Percentiles rank a stretch among this genome's conserved stretches.
These are phyloP conservation scores for Setophaga coronata DNA, from an alignment of 2,113 vertebrate genomes.

Conservation along the genomic window DNA sequence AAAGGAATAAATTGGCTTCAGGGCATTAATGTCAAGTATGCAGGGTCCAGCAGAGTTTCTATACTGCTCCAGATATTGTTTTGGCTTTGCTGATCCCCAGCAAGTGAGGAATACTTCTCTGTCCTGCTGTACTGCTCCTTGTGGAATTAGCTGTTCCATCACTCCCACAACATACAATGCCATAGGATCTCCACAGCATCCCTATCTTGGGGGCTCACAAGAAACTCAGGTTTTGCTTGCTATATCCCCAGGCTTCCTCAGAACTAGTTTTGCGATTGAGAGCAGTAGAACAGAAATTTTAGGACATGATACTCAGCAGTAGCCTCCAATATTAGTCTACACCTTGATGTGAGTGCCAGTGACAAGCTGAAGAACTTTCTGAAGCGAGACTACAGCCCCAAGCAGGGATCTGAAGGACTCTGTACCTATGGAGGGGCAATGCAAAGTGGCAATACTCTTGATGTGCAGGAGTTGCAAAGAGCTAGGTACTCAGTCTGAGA, in stretches of 20 bases:
- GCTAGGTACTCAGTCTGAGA: background rate
- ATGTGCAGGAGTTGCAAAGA: background rate
- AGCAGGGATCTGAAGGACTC: background rate
- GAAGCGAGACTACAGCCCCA: background rate
- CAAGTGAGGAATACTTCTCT: background rate
- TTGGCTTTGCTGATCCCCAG: background rate
- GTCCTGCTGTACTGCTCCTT: background rate
- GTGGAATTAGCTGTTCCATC: background rate
- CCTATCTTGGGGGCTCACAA: background rate
- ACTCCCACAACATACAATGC: background rate
- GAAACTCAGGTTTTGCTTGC: background rate
- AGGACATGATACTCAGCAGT: background rate
- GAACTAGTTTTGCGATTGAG: background rate
- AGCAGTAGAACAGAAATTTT: background rate
- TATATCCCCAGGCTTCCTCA: background rate
- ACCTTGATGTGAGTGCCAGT: background rate
- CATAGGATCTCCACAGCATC: background rate
- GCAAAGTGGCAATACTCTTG: background rate
- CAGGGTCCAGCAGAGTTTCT: background rate
- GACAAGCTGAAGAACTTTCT: background rate
- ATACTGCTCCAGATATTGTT: background rate
- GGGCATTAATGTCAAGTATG: background rate
- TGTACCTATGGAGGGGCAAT: background rate
- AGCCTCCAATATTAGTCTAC: background rate
- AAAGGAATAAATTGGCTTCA: background rate